Evolutionary conservation across 2,888 invertebrate species (phyloP).

Genomic region (Neria commutata): DNA sequence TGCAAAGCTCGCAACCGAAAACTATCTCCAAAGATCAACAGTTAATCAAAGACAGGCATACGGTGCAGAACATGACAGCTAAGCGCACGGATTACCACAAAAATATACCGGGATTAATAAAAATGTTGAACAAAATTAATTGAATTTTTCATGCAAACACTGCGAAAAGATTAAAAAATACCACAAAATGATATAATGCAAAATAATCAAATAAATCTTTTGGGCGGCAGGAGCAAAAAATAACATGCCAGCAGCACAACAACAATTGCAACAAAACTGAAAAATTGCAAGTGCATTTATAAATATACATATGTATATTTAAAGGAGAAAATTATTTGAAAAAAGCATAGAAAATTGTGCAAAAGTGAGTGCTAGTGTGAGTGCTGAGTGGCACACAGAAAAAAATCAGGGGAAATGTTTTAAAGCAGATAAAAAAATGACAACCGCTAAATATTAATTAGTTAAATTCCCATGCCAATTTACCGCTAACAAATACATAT

Average conservation of each 20-base stretch:
- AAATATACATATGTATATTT: not conserved
- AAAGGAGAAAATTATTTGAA: slow-evolving; percentile 14
- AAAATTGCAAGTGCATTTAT: not conserved
- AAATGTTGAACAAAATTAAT: slow-evolving; percentile 30
- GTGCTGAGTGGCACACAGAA: no score
- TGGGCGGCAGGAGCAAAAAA: no score
- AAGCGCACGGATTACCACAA: not conserved
- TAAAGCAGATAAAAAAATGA: slow-evolving; percentile 40
- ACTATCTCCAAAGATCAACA: slow-evolving; percentile 50
- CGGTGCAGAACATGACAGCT: slow-evolving; percentile 19
- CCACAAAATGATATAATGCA: not conserved
- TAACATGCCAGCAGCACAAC: not conserved
- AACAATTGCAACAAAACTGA: not conserved
- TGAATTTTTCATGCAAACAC: slow-evolving; percentile 36
- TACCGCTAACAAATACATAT: slow-evolving; percentile 40
- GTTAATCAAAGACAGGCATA: slow-evolving; percentile 49
- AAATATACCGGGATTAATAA: slow-evolving; percentile 46
- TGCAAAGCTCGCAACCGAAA: not conserved
- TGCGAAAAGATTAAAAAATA: not conserved
- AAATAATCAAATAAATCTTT: not conserved
- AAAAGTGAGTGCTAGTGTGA: no score
- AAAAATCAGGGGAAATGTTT: slow-evolving; percentile 4
- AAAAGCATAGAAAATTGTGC: not conserved
- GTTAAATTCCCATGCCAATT: slow-evolving; percentile 39
- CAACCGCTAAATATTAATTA: slow-evolving; percentile 58